Evolutionary conservation across 2,888 invertebrate genomes (phyloP).

Genomic region (Lamproptera curius): DNA sequence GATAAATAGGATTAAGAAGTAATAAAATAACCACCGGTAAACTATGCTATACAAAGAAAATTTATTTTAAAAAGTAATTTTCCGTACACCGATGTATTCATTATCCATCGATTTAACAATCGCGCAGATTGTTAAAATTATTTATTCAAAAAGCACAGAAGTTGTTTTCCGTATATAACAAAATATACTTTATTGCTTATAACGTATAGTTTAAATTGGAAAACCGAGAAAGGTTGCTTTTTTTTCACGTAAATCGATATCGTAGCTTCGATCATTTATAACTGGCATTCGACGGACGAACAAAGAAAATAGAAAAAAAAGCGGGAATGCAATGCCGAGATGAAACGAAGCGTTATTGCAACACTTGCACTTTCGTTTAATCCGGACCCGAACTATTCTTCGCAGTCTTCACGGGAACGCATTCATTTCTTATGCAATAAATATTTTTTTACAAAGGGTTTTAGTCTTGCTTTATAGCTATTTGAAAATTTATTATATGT

Average conservation of each 20-base stretch:
- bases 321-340: slow-evolving; percentile 58
- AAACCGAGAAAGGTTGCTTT: neutral
- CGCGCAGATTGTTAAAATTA: slow-evolving; percentile 12
- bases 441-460: no score
- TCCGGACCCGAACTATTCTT: slow-evolving; percentile 34
- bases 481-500: no score
- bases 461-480: no score
- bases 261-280: slow-evolving; percentile 73
- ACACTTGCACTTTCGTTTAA: slow-evolving; percentile 75
- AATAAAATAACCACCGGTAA: no score
- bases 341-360: slow-evolving; percentile 73
- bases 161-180: no score
- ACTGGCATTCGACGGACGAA: slow-evolving; percentile 68
- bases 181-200: slow-evolving; percentile 5
- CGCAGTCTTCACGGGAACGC: slow-evolving; percentile 18
- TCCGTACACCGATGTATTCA: no score
- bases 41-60: no score
- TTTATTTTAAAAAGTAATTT: no score
- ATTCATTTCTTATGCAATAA: no score
- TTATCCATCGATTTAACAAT: neutral
- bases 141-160: no score
- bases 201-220: slow-evolving; percentile 1
- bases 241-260: slow-evolving; percentile 56
- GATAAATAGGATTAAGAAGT: no score
- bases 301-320: slow-evolving; percentile 59